Evolutionary conservation across 2,888 invertebrate genomes (phyloP).

Genomic region (Orthonevra nobilis): DNA sequence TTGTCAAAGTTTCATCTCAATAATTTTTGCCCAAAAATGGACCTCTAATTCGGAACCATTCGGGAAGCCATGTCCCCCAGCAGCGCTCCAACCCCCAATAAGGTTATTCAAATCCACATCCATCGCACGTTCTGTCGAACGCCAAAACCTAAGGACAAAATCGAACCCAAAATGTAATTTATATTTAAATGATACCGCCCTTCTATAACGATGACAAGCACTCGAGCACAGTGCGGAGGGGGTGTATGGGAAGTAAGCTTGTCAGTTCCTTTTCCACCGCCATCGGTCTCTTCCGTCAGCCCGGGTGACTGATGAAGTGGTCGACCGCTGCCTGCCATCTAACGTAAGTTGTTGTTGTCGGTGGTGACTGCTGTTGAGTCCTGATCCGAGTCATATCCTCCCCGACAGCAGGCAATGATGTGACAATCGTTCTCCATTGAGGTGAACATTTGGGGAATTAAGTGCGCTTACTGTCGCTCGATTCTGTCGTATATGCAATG

Average conservation of each 20-base stretch:
- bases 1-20: too few relatives aligned
- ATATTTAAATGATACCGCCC: slow-evolving; percentile 64
- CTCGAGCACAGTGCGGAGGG: slow-evolving; percentile 26
- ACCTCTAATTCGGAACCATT: too few relatives aligned
- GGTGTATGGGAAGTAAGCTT: too few relatives aligned
- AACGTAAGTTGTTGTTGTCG: slow-evolving; percentile 9
- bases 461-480: slow-evolving; percentile 56
- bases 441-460: slow-evolving; percentile 68
- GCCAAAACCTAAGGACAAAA: slow-evolving; percentile 2
- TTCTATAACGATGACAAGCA: neutral
- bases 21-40: too few relatives aligned
- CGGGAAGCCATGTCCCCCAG: neutral
- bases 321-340: neutral
- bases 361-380: slow-evolving; percentile 27
- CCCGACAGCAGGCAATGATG: slow-evolving; percentile 67
- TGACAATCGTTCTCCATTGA: slow-evolving; percentile 70
- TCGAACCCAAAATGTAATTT: slow-evolving; percentile 60
- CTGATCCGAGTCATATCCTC: slow-evolving; percentile 54
- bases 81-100: too few relatives aligned
- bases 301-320: slow-evolving; percentile 20
- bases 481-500: slow-evolving; percentile 23
- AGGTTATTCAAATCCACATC: neutral
- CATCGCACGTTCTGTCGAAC: neutral
- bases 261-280: slow-evolving; percentile 14
- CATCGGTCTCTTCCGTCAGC: slow-evolving; percentile 15